Evolutionary conservation across 1,140 invertebrate genomes (phyloP), one percentile per base, ranked within the genome.

Genomic region (Pemphigus obesinymphae): DNA sequence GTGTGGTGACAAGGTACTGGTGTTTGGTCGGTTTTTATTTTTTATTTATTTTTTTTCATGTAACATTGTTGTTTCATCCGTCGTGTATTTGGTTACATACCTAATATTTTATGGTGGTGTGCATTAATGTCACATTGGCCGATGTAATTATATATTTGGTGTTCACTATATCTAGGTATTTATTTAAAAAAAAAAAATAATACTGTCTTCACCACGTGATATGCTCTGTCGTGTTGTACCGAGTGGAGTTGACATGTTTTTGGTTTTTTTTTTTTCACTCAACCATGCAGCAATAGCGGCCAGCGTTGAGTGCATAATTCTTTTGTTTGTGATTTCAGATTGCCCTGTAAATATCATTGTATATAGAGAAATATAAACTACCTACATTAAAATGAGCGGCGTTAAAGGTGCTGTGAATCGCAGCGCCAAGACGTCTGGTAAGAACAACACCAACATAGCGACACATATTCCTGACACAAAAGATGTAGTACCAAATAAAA

Each of bases 321-420:
- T n/a, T 50, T 29, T 17, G 31, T 78, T 78, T 78, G 2, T 80
- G 6, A 29, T 80, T 80, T 80, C 37, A 80, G 76, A 80, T 61
- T 43, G 40, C 76, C 76, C 0, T 80, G 76, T 80, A 80, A 80
- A 80, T 80, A 80, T 17, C 23, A 23, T 80, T 80, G 76, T 80
- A 80, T 23, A 80, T 80, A 80, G 34, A 23, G 55, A 43, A 63
- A n/a, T 29, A 63, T 4, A 80, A 26, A 40, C 20, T 26, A 78
- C 23, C n/a, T 43, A 78, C 37, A 63, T 43, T 45, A 80, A 63
- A 58, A 80, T 80, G 76, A 80, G 76, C n/a, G 40, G 76, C 55
- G 55, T 63, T 80, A 80, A 80, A 63, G 76, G 55, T 55, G 37
- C 23, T 63, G 76, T 63, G 7, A 78, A 78, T 55, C 76, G 76